Evolutionary conservation across 2,113 vertebrate genomes (phyloP).

Genomic region (Anarhynchus alexandrinus): DNA sequence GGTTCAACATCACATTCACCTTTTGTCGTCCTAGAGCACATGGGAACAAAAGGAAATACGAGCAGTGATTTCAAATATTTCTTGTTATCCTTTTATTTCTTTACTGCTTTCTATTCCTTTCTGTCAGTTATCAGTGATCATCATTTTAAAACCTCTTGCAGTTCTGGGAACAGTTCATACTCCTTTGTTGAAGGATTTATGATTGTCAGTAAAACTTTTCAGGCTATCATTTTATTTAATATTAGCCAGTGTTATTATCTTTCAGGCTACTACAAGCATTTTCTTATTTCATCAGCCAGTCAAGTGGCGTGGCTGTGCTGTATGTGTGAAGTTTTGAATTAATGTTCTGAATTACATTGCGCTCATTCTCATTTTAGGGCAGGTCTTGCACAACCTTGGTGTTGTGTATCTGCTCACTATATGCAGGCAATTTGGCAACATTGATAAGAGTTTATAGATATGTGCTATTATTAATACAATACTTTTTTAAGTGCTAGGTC

Average conservation of each 20-base stretch:
- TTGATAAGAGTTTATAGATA: not conserved
- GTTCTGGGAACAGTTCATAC: slow-evolving; percentile 2
- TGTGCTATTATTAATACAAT: not conserved
- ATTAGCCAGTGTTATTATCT: not conserved
- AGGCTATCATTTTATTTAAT: slow-evolving; percentile 33
- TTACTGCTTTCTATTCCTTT: slow-evolving; percentile 20
- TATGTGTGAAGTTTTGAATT: not conserved
- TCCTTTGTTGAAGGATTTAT: slow-evolving; percentile 42
- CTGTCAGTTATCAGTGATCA: slow-evolving; percentile 36
- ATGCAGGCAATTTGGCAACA: not conserved
- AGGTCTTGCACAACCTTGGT: not conserved
- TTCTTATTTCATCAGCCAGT: not conserved
- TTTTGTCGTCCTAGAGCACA: slow-evolving; percentile 15
- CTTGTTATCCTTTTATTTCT: slow-evolving; percentile 44
- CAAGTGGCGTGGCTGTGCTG: not conserved
- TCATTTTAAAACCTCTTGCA: slow-evolving; percentile 22
- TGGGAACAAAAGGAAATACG: not conserved
- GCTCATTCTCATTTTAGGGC: not conserved
- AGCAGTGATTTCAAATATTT: slow-evolving; percentile 36
- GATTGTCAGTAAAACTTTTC: slow-evolving; percentile 32
- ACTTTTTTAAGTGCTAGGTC: not conserved
- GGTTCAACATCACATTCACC: slow-evolving; percentile 45
- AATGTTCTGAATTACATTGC: not conserved
- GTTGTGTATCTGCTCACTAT: not conserved
- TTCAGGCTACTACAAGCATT: not conserved